Base-by-base conservation (phyloP, 2,113 vertebrate species). In the Gallinago jamesoni region DNA sequence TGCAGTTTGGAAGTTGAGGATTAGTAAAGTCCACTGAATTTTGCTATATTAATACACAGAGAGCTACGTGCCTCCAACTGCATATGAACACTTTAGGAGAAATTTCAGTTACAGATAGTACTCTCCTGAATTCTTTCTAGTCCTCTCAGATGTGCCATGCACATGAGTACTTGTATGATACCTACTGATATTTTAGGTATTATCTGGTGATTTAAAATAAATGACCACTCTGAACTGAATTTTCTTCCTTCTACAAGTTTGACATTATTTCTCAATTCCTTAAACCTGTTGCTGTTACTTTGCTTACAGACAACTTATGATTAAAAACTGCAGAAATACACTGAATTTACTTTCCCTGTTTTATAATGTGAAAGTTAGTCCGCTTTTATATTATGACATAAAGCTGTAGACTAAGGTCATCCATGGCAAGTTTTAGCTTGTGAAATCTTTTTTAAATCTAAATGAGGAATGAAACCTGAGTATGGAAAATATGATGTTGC, bases 241-340 rank as follows among this genome's bases (percentile, higher is more conserved):
- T 73, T 80, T 28, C 57, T 72, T 47, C 57, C 43, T 59, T 6
- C 12, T 56, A 18, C 19, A 31, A 7, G 20, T 80, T 82, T 59
- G 19, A 47, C 8, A 3, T 22, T 62, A 8, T 66, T 90, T 86
- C 47, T 87, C 22, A 59, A 1, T 63, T 80, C 45, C 22, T 48
- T 67, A 90, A 90, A 95, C 94, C 56, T 96, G 83, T 95, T 89
- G 94, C 91, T 83, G 24, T 69, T 80, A 25, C 39, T 88, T 88
- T 77, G 7, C 70, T 63, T 59, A 39, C 39, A 56, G 64, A 18
- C 35, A 33, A 31, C 35, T 60, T 48, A 28, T n/a, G 35, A 69
- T 10, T 73, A 30, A 81, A 80, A 70, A 8, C 33, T 43, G 2
- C 31, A 30, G 37, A 55, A 93, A 70, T 31, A 14, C 4, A 37